Percentiles rank a stretch among this genome's conserved stretches.
phyloP scores from a whole-genome alignment of 2,797 vertebrate genomes.

The Galago senegalensis region DNA sequence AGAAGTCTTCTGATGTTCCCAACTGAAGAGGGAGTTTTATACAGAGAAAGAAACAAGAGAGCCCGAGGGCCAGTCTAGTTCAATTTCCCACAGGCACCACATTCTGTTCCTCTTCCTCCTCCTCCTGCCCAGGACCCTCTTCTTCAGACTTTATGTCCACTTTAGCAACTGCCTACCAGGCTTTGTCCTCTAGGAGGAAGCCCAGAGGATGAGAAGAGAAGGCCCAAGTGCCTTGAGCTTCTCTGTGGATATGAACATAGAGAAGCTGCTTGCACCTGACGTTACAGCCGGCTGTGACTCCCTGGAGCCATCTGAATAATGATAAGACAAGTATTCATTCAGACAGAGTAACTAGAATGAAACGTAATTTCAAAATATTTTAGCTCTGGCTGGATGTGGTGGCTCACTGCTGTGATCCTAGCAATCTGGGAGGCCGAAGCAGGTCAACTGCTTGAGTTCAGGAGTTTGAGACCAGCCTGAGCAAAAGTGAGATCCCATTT shows the following conservation, averaged over 20 bases:
- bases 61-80: background rate
- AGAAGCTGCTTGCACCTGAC: background rate
- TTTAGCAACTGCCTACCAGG: background rate
- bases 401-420: no score
- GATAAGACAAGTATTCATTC: background rate
- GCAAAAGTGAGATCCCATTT: no score
- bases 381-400: background rate
- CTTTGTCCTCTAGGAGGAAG: background rate
- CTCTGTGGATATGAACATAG: background rate
- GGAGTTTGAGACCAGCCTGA: no score
- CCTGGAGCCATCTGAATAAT: background rate
- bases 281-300: background rate
- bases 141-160: no score
- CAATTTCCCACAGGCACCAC: fast-evolving
- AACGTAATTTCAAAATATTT: background rate
- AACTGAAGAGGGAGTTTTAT: background rate
- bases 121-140: background rate
- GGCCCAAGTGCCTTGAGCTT: fast-evolving
- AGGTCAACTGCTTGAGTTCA: no score
- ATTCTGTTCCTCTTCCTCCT: background rate
- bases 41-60: background rate
- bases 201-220: no score
- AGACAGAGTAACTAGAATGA: background rate
- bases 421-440: no score
- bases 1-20: background rate